Base-by-base conservation (phyloP, 2,113 vertebrate species). In the Scomber scombrus region DNA sequence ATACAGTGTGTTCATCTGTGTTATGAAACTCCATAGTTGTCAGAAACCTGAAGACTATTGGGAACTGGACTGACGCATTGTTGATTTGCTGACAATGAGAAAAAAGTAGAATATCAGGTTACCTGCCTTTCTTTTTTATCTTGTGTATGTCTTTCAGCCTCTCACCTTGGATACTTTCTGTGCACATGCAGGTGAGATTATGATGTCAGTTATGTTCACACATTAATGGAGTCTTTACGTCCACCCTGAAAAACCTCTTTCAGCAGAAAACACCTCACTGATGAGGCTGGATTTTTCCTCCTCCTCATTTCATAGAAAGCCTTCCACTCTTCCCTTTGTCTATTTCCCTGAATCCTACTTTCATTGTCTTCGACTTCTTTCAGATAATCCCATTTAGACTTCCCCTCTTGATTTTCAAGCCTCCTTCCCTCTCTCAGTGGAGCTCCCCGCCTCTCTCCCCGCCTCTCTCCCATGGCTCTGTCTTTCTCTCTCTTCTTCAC, bases 301-400 rank as follows among this genome's bases (percentile, higher is more conserved):
- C 68, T 80, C 76, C 78, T 87, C 75, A 52, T 72, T 81, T 83
- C 76, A 71, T 71, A 73, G 82, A 85, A 82, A 87, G 78, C 84
- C 60, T 66, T 88, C 82, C 83, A 72, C 88, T 85, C 78, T 50
- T 75, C 74, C 78, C 65, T 92, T 90, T 90, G 88, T 91, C 87
- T 76, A 23, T 85, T 81, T 71, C 82, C 68, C 76, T 82, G 60
- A 88, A 91, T 85, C 84, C 85, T 75, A 84, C 81, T 72, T 82
- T 90, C 87, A 93, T 92, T 92, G 89, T 89, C 85, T 91, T 85
- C 31, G 63, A 88, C 88, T 89, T 90, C 91, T 90, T 89, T 92
- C 87, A 90, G 77, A 90, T 92, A 92, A 91, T 93, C 88, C 92
- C 87, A 90, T 91, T 90, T 90, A 78, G 92, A 91, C 85, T 88